A percentile compares a stretch with the other conserved stretches of the same genome.
phyloP scores from a whole-genome alignment of 2,888 invertebrate genomes.

The Lithophane semibrunnea region DNA sequence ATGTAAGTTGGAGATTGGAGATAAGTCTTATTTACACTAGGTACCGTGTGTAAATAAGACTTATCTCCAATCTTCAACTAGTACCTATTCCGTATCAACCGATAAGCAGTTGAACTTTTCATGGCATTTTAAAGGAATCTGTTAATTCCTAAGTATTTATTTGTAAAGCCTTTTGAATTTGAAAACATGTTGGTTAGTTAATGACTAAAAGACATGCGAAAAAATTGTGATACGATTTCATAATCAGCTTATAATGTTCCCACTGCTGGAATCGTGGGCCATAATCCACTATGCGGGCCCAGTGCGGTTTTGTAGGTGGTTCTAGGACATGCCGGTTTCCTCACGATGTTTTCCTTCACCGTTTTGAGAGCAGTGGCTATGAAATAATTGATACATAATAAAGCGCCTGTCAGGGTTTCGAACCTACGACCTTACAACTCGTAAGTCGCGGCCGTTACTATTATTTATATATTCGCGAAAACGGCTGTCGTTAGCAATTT shows the following conservation, averaged over 20 bases:
- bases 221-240: conserved; percentile 15
- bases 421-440: too few species aligned
- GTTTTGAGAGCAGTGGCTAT: too few species aligned
- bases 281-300: too few species aligned
- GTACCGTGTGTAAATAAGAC: too few species aligned
- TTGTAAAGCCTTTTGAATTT: neutral
- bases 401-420: too few species aligned
- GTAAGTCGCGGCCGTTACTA: too few species aligned
- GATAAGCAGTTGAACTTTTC: neutral
- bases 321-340: too few species aligned
- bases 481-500: conserved; percentile 47
- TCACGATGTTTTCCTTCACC: too few species aligned
- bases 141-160: neutral
- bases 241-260: too few species aligned
- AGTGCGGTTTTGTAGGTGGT: neutral
- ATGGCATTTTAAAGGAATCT: neutral
- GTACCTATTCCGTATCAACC: neutral
- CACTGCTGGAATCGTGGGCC: too few species aligned
- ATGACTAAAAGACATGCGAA: neutral
- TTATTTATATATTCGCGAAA: conserved; percentile 26
- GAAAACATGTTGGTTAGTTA: neutral
- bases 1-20: neutral
- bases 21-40: neutral
- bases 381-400: too few species aligned
- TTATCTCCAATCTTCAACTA: too few species aligned